phyloP scores from a whole-genome alignment of 2,888 invertebrate species.

The Noctua pronuba region DNA sequence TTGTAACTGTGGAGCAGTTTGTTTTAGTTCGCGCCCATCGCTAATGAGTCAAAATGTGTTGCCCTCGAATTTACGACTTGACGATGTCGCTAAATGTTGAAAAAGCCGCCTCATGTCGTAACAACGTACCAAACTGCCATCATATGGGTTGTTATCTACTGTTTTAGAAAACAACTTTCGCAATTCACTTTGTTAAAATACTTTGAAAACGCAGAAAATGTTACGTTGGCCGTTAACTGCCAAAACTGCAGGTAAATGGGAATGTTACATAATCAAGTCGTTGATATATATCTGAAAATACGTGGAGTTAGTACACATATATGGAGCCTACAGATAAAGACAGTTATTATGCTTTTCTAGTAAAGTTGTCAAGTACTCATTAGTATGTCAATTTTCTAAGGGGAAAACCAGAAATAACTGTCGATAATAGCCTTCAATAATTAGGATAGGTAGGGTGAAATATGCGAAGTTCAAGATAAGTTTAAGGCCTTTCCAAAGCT shows the following conservation, averaged over 20 bases:
- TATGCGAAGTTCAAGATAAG: not conserved
- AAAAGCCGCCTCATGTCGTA: slow-evolving; percentile 81
- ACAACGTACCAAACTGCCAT: slow-evolving; percentile 75
- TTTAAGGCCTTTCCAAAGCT: too few species aligned
- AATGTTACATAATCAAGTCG: slow-evolving; percentile 18
- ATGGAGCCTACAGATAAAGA: not conserved
- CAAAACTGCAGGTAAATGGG: slow-evolving; percentile 40
- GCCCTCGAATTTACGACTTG: slow-evolving; percentile 82
- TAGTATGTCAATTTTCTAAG: not conserved
- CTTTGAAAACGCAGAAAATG: slow-evolving; percentile 57
- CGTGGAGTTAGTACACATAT: not conserved
- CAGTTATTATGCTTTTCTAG: not conserved
- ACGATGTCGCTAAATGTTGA: slow-evolving; percentile 83
- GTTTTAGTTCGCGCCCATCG: slow-evolving; percentile 78
- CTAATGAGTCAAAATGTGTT: slow-evolving; percentile 82
- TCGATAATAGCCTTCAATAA: not conserved
- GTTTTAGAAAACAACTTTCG: slow-evolving; percentile 75
- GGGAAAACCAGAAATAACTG: not conserved
- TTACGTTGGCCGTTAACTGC: slow-evolving; percentile 39
- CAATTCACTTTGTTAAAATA: slow-evolving; percentile 71
- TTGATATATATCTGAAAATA: slow-evolving; percentile 33
- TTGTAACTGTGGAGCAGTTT: slow-evolving; percentile 67
- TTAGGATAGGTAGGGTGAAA: not conserved
- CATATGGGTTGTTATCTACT: slow-evolving; percentile 71
- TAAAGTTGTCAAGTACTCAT: not conserved